phyloP scores from a whole-genome alignment of 2,888 invertebrate genomes.

The Erebia ligea region DNA sequence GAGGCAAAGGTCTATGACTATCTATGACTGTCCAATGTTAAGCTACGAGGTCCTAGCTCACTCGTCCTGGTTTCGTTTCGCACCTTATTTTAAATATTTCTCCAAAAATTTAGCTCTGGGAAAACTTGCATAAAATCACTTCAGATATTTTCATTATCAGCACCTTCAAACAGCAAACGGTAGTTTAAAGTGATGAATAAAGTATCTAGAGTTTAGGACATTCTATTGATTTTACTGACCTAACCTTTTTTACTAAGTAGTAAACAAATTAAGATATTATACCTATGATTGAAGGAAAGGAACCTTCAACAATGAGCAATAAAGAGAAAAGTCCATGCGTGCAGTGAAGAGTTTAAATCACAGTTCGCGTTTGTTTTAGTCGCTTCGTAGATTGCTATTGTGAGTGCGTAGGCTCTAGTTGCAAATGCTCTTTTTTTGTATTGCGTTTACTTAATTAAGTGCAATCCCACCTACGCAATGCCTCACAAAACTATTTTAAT shows the following conservation, averaged over 20 bases:
- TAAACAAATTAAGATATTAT: no score
- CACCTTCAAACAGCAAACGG: no score
- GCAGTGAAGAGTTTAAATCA: constrained; percentile 7
- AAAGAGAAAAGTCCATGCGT: background rate
- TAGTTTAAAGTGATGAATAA: no score
- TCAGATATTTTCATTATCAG: no score
- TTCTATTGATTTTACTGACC: no score
- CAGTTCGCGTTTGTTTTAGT: constrained; percentile 5
- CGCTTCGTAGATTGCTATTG: constrained; percentile 34
- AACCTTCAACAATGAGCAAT: background rate
- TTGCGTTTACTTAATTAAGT: constrained; percentile 58
- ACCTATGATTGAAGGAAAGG: background rate
- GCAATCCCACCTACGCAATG: constrained; percentile 51
- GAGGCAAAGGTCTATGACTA: background rate
- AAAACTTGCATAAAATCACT: no score
- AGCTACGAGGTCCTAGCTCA: no score
- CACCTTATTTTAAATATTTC: background rate
- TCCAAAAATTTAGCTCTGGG: background rate
- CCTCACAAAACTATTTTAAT: constrained; percentile 48
- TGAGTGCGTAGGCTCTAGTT: constrained; percentile 39
- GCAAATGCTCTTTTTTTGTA: constrained; percentile 46
- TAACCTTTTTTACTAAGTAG: no score
- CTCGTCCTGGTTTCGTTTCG: no score
- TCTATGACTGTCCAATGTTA: background rate
- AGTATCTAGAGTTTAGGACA: no score